Evolutionary conservation across 2,888 invertebrate genomes (phyloP), one percentile per base, ranked within the genome.

Genomic region (Limnephilus rhombicus): DNA sequence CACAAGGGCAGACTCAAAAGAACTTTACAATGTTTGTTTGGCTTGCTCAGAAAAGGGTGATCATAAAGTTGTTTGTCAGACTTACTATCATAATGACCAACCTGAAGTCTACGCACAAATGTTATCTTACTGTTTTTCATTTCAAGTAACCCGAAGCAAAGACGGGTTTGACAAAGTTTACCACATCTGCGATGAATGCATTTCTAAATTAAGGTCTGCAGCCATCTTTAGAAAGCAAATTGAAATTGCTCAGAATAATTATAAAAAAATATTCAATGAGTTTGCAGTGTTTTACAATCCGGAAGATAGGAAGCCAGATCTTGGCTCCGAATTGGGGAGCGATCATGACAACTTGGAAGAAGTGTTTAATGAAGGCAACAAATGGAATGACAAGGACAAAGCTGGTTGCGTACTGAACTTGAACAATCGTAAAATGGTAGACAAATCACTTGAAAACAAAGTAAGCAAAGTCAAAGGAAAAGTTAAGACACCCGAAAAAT

Each of bases 121-220:
- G 91, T 80, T 91, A 15, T 80, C 85, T 41, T 91, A 80, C 80
- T 91, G 91, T 53, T 91, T 91, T 45, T 80, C 91, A 41, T 41
- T 85, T 18, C 34, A 91, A 86, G 31, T 29, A 53, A 80, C 68
- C 12, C 37, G 18, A 7, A 85, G 41, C 85, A 85, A 85, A 85
- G 80, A 86, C 11, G n/a, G 3, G 18, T 41, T 80, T 80, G 80
- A 41, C 45, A 68, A 86, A 41, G 45, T 29, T 31, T 80, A 80
- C 45, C 80, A 68, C 31, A 91, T 91, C 11, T 91, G 91, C 80
- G 91, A 91, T 41, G 11, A 45, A 24, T 91, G 91, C 49, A 86
- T 91, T 37, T 49, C 41, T 45, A 91, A 80, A 80, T 80, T 91
- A 29, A 37, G 91, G 31, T 37, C 37, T 29, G 91, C 86, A 11